phyloP scores from a whole-genome alignment of 2,888 invertebrate species.

The Chelonus formosanus region DNA sequence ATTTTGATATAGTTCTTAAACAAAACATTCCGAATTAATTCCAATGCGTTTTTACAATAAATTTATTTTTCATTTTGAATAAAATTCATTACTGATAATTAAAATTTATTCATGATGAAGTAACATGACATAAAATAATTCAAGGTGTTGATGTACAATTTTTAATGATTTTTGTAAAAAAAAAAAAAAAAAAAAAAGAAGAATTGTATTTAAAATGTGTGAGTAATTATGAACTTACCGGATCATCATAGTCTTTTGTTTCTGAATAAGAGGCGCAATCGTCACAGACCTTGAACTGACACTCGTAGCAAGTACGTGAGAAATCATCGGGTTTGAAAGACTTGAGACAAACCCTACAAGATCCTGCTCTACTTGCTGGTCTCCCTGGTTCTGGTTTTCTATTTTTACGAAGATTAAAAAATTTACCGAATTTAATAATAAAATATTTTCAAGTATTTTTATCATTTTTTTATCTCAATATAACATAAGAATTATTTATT shows the following conservation, averaged over 20 bases:
- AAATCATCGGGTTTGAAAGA: conserved; percentile 89
- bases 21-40: no score
- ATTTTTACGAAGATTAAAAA: conserved; percentile 5
- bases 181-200: no score
- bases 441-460: neutral
- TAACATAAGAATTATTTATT: neutral
- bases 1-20: no score
- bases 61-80: no score
- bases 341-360: conserved; percentile 86
- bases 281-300: conserved; percentile 90
- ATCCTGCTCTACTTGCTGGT: conserved; percentile 79
- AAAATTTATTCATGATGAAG: no score
- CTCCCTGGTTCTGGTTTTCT: conserved; percentile 73
- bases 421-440: conserved; percentile 12
- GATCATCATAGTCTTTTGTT: conserved; percentile 82
- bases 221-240: conserved; percentile 67
- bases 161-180: no score
- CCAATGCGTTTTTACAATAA: no score
- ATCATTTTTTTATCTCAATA: conserved; percentile 3
- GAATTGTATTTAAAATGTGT: no score
- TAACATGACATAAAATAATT: no score
- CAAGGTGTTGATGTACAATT: no score
- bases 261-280: conserved; percentile 93
- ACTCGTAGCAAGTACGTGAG: conserved; percentile 88
- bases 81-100: no score